These are phyloP conservation scores for Candoia aspera DNA, from an alignment of 2,113 vertebrate species.

Conservation along the genomic window DNA sequence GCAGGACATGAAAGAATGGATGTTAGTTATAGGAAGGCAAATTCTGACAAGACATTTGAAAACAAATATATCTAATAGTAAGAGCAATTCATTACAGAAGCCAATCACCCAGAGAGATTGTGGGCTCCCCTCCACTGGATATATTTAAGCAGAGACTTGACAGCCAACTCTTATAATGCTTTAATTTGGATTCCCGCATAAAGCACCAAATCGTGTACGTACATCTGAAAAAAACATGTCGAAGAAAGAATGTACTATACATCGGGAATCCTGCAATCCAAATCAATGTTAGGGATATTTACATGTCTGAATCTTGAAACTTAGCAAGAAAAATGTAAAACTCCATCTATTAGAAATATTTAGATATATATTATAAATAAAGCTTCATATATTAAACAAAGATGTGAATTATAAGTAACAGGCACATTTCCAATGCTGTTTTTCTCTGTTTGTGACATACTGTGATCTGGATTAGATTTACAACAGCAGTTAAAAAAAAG, in stretches of 20 bases:
- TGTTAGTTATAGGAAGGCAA: not conserved
- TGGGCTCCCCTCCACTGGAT: not conserved
- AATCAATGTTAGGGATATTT: not conserved
- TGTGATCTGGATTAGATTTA: not conserved
- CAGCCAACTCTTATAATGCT: not conserved
- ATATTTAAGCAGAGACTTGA: not conserved
- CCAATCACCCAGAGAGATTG: not conserved
- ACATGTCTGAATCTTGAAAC: not conserved
- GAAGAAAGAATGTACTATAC: not conserved
- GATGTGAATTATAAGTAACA: not conserved
- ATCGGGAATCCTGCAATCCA: not conserved
- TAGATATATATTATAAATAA: not conserved
- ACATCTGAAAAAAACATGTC: not conserved
- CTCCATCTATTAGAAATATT: not conserved
- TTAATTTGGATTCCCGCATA: not conserved
- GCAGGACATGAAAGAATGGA: not conserved
- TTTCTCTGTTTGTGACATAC: not conserved
- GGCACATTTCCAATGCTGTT: not conserved
- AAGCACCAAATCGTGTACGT: not conserved
- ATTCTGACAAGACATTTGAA: not conserved
- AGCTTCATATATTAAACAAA: not conserved
- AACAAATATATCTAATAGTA: not conserved
- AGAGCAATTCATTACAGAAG: not conserved
- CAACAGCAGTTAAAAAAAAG: too few species aligned
- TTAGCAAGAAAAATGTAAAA: not conserved